Conservation (phyloP, 1,140 invertebrate genomes). For the Stratiolaelaps scimitus region DNA sequence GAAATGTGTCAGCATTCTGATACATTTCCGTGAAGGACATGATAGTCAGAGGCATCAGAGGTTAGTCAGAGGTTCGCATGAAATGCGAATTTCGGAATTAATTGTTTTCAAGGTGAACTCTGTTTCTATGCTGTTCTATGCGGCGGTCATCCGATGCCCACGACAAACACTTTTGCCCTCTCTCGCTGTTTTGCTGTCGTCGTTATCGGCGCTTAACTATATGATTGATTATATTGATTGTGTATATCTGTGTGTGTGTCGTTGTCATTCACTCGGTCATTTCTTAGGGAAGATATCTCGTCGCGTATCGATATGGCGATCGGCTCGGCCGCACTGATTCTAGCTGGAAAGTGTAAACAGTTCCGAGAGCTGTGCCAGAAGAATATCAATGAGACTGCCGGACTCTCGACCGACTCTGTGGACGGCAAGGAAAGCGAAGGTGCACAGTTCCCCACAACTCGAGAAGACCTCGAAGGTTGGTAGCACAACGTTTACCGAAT, state of each 20-base stretch:
- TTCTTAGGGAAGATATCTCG: slow-evolving; percentile 1
- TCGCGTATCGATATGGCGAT: slow-evolving; percentile 16
- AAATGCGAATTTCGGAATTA: too few species aligned
- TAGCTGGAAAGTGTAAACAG: slow-evolving; percentile 15
- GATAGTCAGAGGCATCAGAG: too few species aligned
- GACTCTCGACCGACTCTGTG: neutral
- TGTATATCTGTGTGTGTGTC: neutral
- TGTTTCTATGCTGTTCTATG: neutral
- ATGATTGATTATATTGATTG: neutral
- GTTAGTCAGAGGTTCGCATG: too few species aligned
- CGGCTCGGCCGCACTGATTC: neutral
- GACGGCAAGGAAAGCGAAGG: neutral
- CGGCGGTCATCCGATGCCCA: neutral
- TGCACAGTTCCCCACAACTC: neutral
- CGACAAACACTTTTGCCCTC: too few species aligned
- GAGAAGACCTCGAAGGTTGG: slow-evolving; percentile 18
- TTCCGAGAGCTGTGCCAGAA: slow-evolving; percentile 16
- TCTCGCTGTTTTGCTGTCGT: neutral
- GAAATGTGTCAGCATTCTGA: too few species aligned
- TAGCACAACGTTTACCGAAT: too few species aligned
- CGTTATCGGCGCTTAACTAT: neutral
- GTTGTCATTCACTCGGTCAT: neutral
- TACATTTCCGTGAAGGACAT: too few species aligned
- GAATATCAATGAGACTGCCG: slow-evolving; percentile 2
- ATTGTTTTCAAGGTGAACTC: too few species aligned